Base-by-base conservation (phyloP, 2,888 invertebrate species). In the Synanthedon andrenaeformis region DNA sequence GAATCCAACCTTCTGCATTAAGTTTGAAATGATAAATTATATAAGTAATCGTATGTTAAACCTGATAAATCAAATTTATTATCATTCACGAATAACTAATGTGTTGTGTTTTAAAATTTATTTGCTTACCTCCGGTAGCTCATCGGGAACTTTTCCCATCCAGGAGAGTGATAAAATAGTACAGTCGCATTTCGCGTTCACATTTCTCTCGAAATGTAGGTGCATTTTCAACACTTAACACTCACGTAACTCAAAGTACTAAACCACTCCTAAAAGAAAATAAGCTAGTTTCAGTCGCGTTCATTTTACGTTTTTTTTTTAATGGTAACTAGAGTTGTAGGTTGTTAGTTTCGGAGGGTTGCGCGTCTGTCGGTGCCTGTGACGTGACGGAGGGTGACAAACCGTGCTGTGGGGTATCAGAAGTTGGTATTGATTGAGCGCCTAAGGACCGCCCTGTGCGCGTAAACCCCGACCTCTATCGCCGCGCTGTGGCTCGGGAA, bases 81-180 rank as follows among this genome's bases (percentile, higher is more conserved):
- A 35, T 35, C 2, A 35, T 35, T 35, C 10, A 35, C 10, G 10
- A 35, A 35, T 8, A 35, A 35, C 10, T 35, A 10, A 6, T 23
- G 23, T 23, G 3, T 0, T 28, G 6, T 28, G 6, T 35, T 35
- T 35, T 35, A 35, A 10, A 35, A 35, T 35, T 6, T 35, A 35
- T 6, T 35, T 35, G 35, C 90, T 89, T 84, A 96, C 96, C 93
- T 97, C 96, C 48, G 97, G 96, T 68, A 96, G 89, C 76, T 96
- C 96, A 78, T 98, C 97, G 62, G 97, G 97, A 69, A 97, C 96
- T 88, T 97, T 97, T 62, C 97, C 97, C 98, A 98, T 98, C 98
- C 98, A 98, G 70, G 97, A 97, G 76, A 98, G 90, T 67, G 96
- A 96, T 70, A 97, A 89, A 75, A 98, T 95, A 67, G 95, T 94